Evolutionary conservation across 2,113 vertebrate species (phyloP).

Genomic region (Rutilus rutilus): DNA sequence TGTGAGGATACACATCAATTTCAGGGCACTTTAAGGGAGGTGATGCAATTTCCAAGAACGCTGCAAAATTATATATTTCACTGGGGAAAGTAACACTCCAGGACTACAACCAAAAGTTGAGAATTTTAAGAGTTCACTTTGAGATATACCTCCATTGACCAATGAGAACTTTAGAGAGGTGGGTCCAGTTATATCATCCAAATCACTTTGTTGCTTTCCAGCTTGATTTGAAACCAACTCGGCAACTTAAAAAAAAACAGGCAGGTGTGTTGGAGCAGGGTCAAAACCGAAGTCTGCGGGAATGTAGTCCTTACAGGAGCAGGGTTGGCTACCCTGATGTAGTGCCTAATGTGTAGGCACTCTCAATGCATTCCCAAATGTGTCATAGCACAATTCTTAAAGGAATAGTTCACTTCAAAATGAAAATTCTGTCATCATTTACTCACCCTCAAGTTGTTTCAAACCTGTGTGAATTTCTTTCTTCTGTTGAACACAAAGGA

Average conservation of each 20-base stretch:
- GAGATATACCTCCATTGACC: not conserved
- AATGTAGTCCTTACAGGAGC: not conserved
- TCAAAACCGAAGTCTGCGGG: not conserved
- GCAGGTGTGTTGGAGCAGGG: not conserved
- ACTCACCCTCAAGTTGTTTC: no score
- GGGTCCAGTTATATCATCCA: not conserved
- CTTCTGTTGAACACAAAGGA: no score
- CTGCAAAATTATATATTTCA: not conserved
- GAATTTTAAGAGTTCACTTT: not conserved
- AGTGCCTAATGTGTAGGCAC: not conserved
- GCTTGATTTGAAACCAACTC: not conserved
- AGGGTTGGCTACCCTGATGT: not conserved
- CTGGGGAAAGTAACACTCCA: not conserved
- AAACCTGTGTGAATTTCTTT: no score
- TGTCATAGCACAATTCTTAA: not conserved
- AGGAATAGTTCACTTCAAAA: no score
- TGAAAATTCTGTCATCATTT: no score
- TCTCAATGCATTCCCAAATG: not conserved
- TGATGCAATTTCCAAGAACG: not conserved
- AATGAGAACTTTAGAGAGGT: not conserved
- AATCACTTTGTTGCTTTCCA: not conserved
- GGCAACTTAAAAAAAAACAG: not conserved
- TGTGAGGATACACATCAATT: no score
- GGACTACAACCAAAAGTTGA: not conserved
- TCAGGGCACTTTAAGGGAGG: not conserved